phyloP scores from a whole-genome alignment of 2,888 invertebrate species.

The Argynnis bischoffii region DNA sequence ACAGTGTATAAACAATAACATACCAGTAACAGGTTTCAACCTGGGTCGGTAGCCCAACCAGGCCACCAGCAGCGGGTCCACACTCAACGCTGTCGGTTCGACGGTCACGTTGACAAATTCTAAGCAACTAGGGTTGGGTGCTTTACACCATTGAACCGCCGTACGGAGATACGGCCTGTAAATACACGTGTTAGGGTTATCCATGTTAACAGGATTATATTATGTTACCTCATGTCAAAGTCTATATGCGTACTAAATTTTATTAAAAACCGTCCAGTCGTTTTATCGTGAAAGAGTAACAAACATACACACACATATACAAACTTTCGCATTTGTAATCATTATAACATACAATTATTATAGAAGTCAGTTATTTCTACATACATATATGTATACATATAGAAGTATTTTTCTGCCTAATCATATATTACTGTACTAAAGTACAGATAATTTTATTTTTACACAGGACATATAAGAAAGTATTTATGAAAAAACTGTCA shows the following conservation, averaged over 20 bases:
- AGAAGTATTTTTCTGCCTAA: too few relatives aligned
- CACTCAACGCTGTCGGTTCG: constrained; percentile 57
- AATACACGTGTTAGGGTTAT: background rate
- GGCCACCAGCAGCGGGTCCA: constrained; percentile 85
- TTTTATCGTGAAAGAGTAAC: too few relatives aligned
- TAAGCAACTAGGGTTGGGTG: constrained; percentile 41
- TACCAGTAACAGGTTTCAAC: constrained; percentile 46
- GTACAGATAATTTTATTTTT: too few relatives aligned
- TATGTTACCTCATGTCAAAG: background rate
- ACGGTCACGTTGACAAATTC: constrained; percentile 64
- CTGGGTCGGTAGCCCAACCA: constrained; percentile 84
- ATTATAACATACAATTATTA: too few relatives aligned
- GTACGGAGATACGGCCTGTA: constrained; percentile 60
- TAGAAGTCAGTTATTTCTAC: too few relatives aligned
- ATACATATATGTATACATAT: too few relatives aligned
- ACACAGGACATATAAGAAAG: background rate
- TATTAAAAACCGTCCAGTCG: too few relatives aligned
- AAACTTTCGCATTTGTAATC: too few relatives aligned
- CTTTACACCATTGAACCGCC: constrained; percentile 58
- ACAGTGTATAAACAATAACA: background rate
- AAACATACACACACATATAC: too few relatives aligned
- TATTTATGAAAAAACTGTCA: background rate
- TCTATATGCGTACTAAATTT: too few relatives aligned
- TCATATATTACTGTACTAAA: too few relatives aligned
- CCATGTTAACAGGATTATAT: background rate